phyloP scores from a whole-genome alignment of 2,797 vertebrate genomes.

The Microctenopoma steveboyesi region DNA sequence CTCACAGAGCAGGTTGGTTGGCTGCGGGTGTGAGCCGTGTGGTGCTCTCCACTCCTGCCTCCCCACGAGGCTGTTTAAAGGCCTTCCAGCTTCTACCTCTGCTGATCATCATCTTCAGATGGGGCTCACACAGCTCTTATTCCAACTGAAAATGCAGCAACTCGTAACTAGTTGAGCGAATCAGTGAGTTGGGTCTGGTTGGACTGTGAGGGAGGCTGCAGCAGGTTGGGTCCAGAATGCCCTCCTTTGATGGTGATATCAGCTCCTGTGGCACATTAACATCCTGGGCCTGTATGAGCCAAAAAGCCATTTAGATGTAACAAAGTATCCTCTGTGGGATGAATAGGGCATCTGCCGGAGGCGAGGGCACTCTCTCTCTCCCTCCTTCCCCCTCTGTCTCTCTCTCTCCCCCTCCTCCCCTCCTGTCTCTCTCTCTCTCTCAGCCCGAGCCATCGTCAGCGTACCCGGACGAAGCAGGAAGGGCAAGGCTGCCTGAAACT shows the following conservation, averaged over 20 bases:
- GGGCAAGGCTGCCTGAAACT: slow-evolving; percentile 74
- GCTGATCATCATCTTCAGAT: slow-evolving; percentile 48
- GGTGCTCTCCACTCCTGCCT: slow-evolving; percentile 21
- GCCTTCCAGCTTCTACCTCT: slow-evolving; percentile 53
- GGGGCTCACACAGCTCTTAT: neutral
- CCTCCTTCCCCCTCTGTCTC: slow-evolving; percentile 30
- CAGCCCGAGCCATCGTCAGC: slow-evolving; percentile 55
- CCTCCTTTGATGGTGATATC: slow-evolving; percentile 74
- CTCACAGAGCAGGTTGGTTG: slow-evolving; percentile 18
- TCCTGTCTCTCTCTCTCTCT: slow-evolving; percentile 30
- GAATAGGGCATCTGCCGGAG: slow-evolving; percentile 83
- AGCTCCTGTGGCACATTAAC: slow-evolving; percentile 78
- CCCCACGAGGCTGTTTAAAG: slow-evolving; percentile 36
- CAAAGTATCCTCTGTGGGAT: slow-evolving; percentile 85
- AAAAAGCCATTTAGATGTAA: slow-evolving; percentile 80
- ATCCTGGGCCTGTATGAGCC: slow-evolving; percentile 74
- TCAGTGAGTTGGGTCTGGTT: slow-evolving; percentile 6
- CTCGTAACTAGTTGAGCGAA: slow-evolving; percentile 12
- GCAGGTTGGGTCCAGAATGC: slow-evolving; percentile 66
- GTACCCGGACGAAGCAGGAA: slow-evolving; percentile 74
- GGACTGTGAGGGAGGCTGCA: slow-evolving; percentile 1
- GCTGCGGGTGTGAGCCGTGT: neutral
- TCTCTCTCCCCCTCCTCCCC: slow-evolving; percentile 22
- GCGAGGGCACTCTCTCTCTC: slow-evolving; percentile 55
- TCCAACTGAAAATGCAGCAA: slow-evolving; percentile 14